Evolutionary conservation across 2,888 invertebrate genomes (phyloP).

Genomic region (Capitulum mitella): DNA sequence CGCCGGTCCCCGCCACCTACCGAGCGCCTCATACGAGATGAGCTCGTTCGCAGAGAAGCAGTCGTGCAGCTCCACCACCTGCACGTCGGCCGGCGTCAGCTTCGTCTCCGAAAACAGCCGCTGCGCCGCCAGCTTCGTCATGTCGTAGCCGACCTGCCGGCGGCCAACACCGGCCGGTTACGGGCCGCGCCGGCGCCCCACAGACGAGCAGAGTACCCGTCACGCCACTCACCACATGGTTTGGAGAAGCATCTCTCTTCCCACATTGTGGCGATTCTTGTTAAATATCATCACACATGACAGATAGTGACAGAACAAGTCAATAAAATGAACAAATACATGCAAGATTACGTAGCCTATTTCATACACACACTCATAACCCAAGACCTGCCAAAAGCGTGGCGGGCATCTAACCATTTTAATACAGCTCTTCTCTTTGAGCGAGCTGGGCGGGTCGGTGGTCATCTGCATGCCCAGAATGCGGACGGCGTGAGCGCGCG

Average conservation of each 20-base stretch:
- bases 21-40: constrained; percentile 93
- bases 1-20: constrained; percentile 57
- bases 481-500: constrained; percentile 71
- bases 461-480: constrained; percentile 95
- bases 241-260: no score
- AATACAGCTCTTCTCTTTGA: constrained; percentile 70
- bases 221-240: no score
- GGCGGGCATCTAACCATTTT: constrained; percentile 57
- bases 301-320: no score
- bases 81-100: constrained; percentile 68
- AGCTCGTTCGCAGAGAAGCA: constrained; percentile 97
- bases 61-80: constrained; percentile 94
- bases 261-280: no score
- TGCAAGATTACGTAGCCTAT: no score
- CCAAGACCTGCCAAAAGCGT: no score
- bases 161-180: no score
- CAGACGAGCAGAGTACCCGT: no score
- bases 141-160: constrained; percentile 73
- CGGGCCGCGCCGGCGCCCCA: no score
- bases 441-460: constrained; percentile 80
- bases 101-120: constrained; percentile 66
- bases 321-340: no score
- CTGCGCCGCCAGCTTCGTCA: constrained; percentile 76
- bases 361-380: not conserved
- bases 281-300: no score